Base-by-base conservation (phyloP, 2,888 invertebrate genomes). In the Palloptera scutellata region DNA sequence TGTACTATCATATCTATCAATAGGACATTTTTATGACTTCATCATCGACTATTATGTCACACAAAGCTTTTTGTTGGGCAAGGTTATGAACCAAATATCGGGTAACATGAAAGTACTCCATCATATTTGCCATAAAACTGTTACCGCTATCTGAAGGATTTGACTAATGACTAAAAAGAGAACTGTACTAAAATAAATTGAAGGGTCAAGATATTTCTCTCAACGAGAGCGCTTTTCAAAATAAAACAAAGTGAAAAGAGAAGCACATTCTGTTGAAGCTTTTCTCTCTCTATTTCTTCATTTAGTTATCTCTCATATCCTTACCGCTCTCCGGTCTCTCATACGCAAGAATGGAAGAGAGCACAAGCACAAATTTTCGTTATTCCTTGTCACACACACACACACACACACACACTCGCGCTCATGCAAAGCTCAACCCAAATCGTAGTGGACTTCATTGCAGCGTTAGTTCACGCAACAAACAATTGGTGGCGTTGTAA, bases 401-500 rank as follows among this genome's bases (percentile, higher is more conserved):
- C 30, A 30, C 30, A n/a, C 30, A 30, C 30, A 30, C 30, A 6
- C 30, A 30, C 30, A 30, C 30, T n/a, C n/a, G n/a, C n/a, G n/a
- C n/a, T n/a, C n/a, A n/a, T n/a, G 6, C 30, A 30, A 30, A 30
- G 30, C 6, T 30, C 30, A 30, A 30, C 30, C 30, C 6, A 30
- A 30, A 30, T 30, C 30, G 30, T 30, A 30, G 30, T 30, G 30
- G 30, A 6, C 30, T 30, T 30, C 30, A 45, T 13, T 43, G 6
- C 42, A 48, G 2, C 15, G 9, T 66, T 73, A 76, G 74, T 81
- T 77, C 75, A 20, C 30, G 6, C 51, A 12, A 48, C 70, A 67
- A 53, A 68, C 79, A 67, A 61, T 69, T 67, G 80, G 73, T 72
- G 80, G 77, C 81, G 81, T 70, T 70, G 65, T 64, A 66, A 64